Evolutionary conservation across 1,140 invertebrate species (phyloP).

Genomic region (Zaprionus inermis): DNA sequence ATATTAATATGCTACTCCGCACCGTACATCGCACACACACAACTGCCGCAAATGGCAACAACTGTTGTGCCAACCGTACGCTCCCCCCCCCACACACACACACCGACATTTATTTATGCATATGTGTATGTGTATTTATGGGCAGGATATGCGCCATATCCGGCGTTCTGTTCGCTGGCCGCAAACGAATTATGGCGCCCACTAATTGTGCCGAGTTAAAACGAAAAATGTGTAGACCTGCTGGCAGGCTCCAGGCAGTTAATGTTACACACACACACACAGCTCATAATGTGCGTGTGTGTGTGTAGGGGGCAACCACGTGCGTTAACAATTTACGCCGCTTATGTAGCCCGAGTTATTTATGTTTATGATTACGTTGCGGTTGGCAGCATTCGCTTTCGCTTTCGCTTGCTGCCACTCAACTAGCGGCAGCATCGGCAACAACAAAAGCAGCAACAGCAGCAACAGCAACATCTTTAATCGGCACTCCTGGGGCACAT

Average conservation of each 20-base stretch:
- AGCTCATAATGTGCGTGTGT: conserved; percentile 27
- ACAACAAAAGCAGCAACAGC: too few species aligned
- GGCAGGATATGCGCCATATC: conserved; percentile 68
- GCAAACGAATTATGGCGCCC: conserved; percentile 75
- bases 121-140: conserved; percentile 62
- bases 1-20: conserved; percentile 51
- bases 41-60: conserved; percentile 66
- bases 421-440: neutral
- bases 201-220: conserved; percentile 79
- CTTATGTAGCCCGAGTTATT: conserved; percentile 71
- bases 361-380: conserved; percentile 79
- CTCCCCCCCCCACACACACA: conserved; percentile 6
- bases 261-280: conserved; percentile 42
- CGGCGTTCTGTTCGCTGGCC: conserved; percentile 63
- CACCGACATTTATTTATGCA: conserved; percentile 1
- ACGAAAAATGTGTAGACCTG: conserved; percentile 71
- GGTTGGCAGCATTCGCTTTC: conserved; percentile 59
- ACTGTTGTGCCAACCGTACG: too few species aligned
- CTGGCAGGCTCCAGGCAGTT: conserved; percentile 50
- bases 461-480: conserved; percentile 1
- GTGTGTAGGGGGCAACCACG: conserved; percentile 51
- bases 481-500: neutral
- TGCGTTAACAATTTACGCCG: conserved; percentile 73
- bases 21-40: conserved; percentile 30
- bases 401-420: conserved; percentile 7